A percentile compares a stretch with the other conserved stretches of the same genome.
Evolutionary conservation across 2,113 vertebrate species (phyloP).

Genomic region (Rhea pennata): DNA sequence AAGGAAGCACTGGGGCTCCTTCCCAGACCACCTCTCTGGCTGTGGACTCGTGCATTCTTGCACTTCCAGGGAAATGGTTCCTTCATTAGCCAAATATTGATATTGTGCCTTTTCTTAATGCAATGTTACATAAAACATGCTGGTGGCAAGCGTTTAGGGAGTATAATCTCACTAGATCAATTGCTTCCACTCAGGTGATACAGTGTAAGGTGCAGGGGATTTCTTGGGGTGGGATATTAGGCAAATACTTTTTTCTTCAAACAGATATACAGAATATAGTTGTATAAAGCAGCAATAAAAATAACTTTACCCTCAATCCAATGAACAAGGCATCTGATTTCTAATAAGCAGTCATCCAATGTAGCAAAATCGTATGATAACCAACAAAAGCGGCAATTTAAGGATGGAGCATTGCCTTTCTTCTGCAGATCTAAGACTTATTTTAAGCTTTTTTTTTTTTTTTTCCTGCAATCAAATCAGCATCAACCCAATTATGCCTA

Average conservation of each 20-base stretch:
- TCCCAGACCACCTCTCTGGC: not conserved
- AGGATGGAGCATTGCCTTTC: not conserved
- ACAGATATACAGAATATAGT: not conserved
- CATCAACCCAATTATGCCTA: conserved; percentile 73
- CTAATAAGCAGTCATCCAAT: conserved; percentile 11
- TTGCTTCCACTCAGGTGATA: not conserved
- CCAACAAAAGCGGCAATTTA: conserved; percentile 55
- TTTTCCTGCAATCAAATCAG: conserved; percentile 52
- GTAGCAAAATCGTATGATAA: conserved; percentile 1
- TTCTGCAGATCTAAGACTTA: conserved; percentile 54
- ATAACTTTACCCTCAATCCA: not conserved
- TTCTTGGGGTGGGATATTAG: not conserved
- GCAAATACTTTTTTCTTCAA: not conserved
- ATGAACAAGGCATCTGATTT: not conserved
- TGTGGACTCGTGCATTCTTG: not conserved
- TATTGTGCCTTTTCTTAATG: not conserved
- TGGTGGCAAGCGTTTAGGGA: not conserved
- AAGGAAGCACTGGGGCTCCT: not conserved
- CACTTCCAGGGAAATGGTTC: not conserved
- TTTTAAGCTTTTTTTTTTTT: conserved; percentile 33
- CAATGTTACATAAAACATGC: accelerated
- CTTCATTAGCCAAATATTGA: not conserved
- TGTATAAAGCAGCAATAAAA: conserved; percentile 5
- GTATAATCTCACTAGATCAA: not conserved
- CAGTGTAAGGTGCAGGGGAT: not conserved